Conservation (phyloP, 2,888 invertebrate genomes). For the Drosophila hamatofila region DNA sequence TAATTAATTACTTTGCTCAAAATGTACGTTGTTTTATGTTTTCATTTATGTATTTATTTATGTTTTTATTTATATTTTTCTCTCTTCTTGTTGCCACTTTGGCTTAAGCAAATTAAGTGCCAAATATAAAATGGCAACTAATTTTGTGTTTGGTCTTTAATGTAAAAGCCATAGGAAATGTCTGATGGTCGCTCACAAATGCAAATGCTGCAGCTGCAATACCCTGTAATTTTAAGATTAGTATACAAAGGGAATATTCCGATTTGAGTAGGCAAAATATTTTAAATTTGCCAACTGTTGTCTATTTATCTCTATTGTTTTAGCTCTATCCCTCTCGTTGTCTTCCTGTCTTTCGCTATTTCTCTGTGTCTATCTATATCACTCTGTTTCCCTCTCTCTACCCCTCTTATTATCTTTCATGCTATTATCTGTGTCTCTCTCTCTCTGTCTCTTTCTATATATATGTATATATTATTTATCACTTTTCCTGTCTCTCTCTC, state of each 20-base stretch:
- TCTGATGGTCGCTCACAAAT: constrained; percentile 13
- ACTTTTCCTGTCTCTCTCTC: background rate
- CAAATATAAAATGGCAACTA: constrained; percentile 54
- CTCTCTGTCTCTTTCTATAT: background rate
- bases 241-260: background rate
- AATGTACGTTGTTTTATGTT: constrained; percentile 24
- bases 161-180: constrained; percentile 63
- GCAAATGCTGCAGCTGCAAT: constrained; percentile 24
- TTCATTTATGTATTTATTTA: background rate
- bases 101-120: constrained; percentile 46
- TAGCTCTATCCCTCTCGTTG: background rate
- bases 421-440: background rate
- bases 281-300: background rate
- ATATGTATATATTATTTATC: too few relatives aligned
- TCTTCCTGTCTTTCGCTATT: background rate
- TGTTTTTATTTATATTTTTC: background rate
- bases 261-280: background rate
- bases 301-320: background rate
- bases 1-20: constrained; percentile 60
- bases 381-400: background rate
- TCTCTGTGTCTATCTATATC: background rate
- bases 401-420: too few relatives aligned
- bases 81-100: constrained; percentile 28
- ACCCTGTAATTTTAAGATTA: constrained; percentile 26
- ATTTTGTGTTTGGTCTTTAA: constrained; percentile 46